phyloP scores from a whole-genome alignment of 2,113 vertebrate species.

The Pelecanus crispus region DNA sequence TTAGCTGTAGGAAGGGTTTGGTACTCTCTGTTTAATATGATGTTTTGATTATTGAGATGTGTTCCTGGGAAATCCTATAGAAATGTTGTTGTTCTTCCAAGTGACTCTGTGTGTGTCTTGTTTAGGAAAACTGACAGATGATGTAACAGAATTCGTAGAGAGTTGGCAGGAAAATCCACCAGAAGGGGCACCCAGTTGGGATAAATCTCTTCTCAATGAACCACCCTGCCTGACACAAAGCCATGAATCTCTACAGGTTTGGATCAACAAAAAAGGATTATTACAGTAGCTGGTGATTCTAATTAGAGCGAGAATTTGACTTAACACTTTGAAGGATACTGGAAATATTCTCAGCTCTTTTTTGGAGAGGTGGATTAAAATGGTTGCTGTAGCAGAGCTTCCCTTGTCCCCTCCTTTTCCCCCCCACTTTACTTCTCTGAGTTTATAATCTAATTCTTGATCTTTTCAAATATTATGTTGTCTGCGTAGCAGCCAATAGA shows the following conservation, averaged over 20 bases:
- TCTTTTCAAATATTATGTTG: neutral
- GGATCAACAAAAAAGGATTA: neutral
- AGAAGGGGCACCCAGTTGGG: constrained; percentile 50
- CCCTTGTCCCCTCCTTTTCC: neutral
- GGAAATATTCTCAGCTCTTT: neutral
- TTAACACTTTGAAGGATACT: neutral
- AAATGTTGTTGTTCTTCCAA: neutral
- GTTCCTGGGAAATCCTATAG: neutral
- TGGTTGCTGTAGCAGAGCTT: neutral
- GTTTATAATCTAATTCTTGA: neutral
- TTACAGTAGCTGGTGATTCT: neutral
- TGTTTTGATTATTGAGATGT: neutral
- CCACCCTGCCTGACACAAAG: constrained; percentile 82
- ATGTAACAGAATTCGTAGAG: constrained; percentile 87
- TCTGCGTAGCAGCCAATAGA: neutral
- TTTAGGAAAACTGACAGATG: constrained; percentile 84
- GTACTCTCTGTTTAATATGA: neutral
- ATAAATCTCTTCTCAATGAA: constrained; percentile 64
- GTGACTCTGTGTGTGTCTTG: neutral
- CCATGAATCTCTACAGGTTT: constrained; percentile 76
- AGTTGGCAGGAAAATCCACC: constrained; percentile 88
- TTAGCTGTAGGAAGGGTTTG: neutral
- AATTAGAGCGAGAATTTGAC: neutral
- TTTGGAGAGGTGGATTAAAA: neutral
- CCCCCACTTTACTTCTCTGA: neutral